Evolutionary conservation across 2,797 vertebrate species (phyloP).

Genomic region (Peromyscus attwateri): DNA sequence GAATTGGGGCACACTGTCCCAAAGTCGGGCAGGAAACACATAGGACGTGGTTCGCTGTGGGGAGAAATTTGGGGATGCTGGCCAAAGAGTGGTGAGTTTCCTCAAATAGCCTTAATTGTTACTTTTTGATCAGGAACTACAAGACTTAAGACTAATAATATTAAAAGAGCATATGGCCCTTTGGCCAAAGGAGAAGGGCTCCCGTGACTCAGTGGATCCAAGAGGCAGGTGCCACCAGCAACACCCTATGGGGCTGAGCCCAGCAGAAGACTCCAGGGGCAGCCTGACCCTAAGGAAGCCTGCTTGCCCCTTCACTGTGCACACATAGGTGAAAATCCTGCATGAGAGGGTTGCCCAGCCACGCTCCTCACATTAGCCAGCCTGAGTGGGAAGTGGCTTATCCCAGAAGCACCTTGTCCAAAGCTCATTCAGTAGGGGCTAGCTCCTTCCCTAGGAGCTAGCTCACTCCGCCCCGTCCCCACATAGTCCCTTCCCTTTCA

Average conservation of each 20-base stretch:
- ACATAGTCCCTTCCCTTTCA: neutral
- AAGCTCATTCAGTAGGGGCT: neutral
- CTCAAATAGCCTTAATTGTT: neutral
- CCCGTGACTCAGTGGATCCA: neutral
- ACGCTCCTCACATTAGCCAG: neutral
- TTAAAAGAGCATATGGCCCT: neutral
- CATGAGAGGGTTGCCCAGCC: no score
- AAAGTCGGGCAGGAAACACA: neutral
- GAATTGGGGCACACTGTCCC: neutral
- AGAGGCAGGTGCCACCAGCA: neutral
- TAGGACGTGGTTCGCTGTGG: neutral
- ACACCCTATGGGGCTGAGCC: neutral
- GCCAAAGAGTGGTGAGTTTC: neutral
- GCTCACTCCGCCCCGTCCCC: neutral
- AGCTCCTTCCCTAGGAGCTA: neutral
- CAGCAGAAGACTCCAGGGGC: neutral
- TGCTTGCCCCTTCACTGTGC: neutral
- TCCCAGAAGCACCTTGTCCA: neutral
- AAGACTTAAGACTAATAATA: neutral
- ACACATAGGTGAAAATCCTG: neutral
- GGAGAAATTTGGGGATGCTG: neutral
- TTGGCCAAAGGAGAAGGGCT: neutral
- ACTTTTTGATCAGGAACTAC: slow-evolving; percentile 5
- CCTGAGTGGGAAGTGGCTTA: neutral
- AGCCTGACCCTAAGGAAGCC: neutral